Base-by-base conservation (phyloP, 2,797 vertebrate genomes). In the Anguilla megastoma region DNA sequence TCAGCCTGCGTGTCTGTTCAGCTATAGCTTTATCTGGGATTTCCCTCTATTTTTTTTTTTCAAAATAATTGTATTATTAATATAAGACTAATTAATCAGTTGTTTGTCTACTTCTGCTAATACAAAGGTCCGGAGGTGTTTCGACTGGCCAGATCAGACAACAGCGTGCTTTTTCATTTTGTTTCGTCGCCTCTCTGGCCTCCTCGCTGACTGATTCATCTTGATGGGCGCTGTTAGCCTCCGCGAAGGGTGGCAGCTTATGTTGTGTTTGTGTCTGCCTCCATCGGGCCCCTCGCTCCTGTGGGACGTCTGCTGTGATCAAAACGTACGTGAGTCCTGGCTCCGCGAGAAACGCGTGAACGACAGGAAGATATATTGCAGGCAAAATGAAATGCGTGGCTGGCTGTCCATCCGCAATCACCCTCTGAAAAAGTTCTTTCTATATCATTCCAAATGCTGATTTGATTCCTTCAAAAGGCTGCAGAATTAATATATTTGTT, bases 371-470 rank as follows among this genome's bases (percentile, higher is more conserved):
- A 88, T 71, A 9, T 74, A 87, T 86, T 85, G 69, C 4, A 84
- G 56, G 89, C 86, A 10, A 88, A 90, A 89, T 91, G 27, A 60
- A 88, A 90, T 87, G 86, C 86, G 85, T 18, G 8, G 80, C 85
- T 63, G 66, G 86, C 45, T 58, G 82, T 89, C 41, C 45, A 50
- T 87, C 66, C 86, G 79, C 84, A 82, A 66, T 82, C 30, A 48
- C 79, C 76, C 50, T 50, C 87, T 88, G 88, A 87, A 88, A 58
- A 89, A 56, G 69, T 48, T 86, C 66, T 74, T 84, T 88, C 89
- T 45, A 82, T 85, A 48, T 88, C 66, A 27, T 36, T 58, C 30
- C 52, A 80, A 88, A 88, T 27, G 33, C 74, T 71, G 27, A 89
- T 87, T 33, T 36, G 87, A 86, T 88, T 89, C 45, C 87, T 80